A percentile compares a stretch with the other conserved stretches of the same genome.
Evolutionary conservation across 2,113 vertebrate species (phyloP).

Genomic region (Bucco capensis): DNA sequence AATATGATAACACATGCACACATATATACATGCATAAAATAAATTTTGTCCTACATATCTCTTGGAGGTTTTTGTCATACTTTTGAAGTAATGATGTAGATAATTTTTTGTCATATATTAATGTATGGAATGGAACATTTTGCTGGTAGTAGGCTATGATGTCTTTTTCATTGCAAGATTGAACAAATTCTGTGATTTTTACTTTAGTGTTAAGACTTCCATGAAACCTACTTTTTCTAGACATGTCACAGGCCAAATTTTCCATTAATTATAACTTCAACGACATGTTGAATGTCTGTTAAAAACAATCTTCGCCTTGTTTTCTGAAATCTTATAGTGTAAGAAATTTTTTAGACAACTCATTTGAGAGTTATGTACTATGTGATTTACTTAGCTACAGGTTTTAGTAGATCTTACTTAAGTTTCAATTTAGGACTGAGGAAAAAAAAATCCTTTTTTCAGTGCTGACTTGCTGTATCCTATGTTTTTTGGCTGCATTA

Average conservation of each 20-base stretch:
- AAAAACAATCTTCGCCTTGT: not conserved
- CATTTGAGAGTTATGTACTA: not conserved
- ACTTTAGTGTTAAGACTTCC: not conserved
- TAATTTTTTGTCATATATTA: not conserved
- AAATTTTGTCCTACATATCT: not conserved
- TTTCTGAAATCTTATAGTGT: not conserved
- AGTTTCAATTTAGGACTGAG: slow-evolving; percentile 11
- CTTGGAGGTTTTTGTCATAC: not conserved
- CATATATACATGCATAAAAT: not conserved
- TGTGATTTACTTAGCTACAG: slow-evolving; percentile 19
- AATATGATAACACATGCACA: not conserved
- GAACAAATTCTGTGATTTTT: not conserved
- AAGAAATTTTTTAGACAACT: not conserved
- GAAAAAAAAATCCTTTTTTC: not conserved
- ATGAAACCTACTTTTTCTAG: not conserved
- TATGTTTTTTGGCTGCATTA: slow-evolving; percentile 43
- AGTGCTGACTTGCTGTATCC: not conserved
- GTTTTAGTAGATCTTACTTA: slow-evolving; percentile 37
- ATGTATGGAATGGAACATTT: not conserved
- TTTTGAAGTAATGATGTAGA: not conserved
- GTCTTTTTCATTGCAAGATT: not conserved
- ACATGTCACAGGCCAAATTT: not conserved
- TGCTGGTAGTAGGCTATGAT: fast-evolving
- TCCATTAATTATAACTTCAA: not conserved
- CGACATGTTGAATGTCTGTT: not conserved